Percentiles rank a stretch among this genome's conserved stretches.
phyloP scores from a whole-genome alignment of 92 coral and sea anemone species.

The Micromussa lordhowensis region DNA sequence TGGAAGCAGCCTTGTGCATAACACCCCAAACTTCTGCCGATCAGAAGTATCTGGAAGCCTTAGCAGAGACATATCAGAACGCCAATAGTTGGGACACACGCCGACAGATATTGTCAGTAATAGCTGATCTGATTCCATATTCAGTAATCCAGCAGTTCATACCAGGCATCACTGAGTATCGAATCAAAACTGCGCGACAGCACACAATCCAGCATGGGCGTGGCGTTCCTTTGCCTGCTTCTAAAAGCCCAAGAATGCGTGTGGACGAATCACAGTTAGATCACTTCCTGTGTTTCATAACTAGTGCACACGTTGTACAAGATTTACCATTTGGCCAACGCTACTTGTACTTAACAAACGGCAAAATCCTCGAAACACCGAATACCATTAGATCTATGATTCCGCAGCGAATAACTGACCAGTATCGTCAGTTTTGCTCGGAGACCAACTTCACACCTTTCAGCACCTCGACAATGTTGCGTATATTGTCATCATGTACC shows the following conservation, averaged over 20 bases:
- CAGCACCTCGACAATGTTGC: constrained; percentile 24
- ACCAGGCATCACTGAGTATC: constrained; percentile 57
- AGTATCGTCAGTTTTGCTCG: constrained; percentile 18
- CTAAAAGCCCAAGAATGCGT: constrained; percentile 58
- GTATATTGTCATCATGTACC: constrained; percentile 9
- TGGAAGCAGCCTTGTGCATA: constrained; percentile 4
- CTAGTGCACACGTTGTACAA: constrained; percentile 53
- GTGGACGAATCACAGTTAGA: constrained; percentile 53
- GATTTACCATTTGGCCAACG: constrained; percentile 63
- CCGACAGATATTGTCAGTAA: constrained; percentile 62
- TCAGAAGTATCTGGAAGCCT: constrained; percentile 53
- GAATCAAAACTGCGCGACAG: constrained; percentile 48
- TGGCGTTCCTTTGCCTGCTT: constrained; percentile 51
- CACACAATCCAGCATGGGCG: constrained; percentile 54
- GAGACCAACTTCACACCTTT: constrained; percentile 22
- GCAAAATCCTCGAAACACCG: constrained; percentile 52
- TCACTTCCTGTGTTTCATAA: constrained; percentile 55
- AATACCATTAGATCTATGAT: constrained; percentile 50
- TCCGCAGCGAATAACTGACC: constrained; percentile 35
- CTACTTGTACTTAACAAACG: constrained; percentile 42
- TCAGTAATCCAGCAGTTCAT: constrained; percentile 59
- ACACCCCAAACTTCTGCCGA: neutral
- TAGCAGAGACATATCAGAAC: constrained; percentile 57
- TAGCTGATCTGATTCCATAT: constrained; percentile 67
- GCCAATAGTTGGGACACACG: constrained; percentile 66